These are phyloP conservation scores for Drosophila testacea DNA, from an alignment of 2,888 invertebrate genomes.

Conservation along the genomic window DNA sequence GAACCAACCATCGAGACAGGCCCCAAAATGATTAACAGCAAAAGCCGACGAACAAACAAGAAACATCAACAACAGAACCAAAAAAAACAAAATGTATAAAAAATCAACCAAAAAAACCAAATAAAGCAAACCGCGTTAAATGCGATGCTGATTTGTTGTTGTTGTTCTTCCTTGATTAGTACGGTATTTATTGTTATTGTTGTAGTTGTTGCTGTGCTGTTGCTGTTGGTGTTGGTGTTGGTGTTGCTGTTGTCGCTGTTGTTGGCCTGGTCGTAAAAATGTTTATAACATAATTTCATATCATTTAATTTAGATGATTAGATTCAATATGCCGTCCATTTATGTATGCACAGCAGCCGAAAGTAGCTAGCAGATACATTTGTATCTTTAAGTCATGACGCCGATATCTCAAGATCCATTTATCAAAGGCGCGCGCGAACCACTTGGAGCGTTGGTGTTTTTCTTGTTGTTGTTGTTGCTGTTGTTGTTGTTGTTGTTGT, in stretches of 20 bases:
- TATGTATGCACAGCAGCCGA: conserved; percentile 49
- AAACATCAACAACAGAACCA: conserved; percentile 14
- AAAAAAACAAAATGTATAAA: conserved; percentile 7
- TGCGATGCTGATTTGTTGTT: conserved; percentile 40
- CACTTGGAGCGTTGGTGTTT: conserved; percentile 28
- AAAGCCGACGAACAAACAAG: conserved; percentile 49
- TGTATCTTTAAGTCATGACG: conserved; percentile 49
- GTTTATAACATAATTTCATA: conserved; percentile 77
- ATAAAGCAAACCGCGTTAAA: conserved; percentile 55
- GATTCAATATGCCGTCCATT: conserved; percentile 68
- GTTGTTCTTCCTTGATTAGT: conserved; percentile 48
- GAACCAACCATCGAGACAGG: conserved; percentile 45
- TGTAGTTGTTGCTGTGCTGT: conserved; percentile 26
- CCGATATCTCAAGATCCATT: conserved; percentile 48
- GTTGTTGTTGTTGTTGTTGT: conserved; percentile 29
- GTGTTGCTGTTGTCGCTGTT: conserved; percentile 23
- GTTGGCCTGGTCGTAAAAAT: conserved; percentile 55
- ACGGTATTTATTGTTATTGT: conserved; percentile 28
- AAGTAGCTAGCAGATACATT: conserved; percentile 62
- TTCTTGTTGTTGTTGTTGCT: conserved; percentile 8
- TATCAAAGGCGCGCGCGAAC: conserved; percentile 46
- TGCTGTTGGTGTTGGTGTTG: conserved; percentile 32
- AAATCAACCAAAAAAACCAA: neutral
- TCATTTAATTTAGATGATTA: conserved; percentile 77
- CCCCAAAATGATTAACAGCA: conserved; percentile 78